Evolutionary conservation across 2,113 vertebrate species (phyloP).

Genomic region (Macaca nemestrina): DNA sequence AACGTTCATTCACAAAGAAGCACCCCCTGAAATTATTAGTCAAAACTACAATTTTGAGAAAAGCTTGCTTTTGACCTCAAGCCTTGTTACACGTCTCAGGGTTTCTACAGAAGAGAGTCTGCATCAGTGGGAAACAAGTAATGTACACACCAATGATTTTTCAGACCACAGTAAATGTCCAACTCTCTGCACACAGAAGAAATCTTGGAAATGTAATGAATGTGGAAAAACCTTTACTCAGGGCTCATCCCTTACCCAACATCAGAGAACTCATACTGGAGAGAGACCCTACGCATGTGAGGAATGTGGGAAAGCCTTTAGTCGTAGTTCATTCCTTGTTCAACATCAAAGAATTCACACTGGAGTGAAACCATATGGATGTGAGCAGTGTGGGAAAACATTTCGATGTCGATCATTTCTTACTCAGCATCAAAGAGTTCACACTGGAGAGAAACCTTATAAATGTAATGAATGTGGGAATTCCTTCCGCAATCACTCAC

Average conservation of each 20-base stretch:
- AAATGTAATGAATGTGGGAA: slow-evolving; percentile 60
- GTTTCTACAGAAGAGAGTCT: slow-evolving; percentile 69
- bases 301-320: slow-evolving; percentile 63
- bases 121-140: slow-evolving; percentile 35
- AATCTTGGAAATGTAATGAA: slow-evolving; percentile 45
- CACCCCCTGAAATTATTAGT: slow-evolving; percentile 19
- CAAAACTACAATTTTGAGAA: slow-evolving; percentile 62
- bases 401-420: slow-evolving; percentile 67
- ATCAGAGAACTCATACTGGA: slow-evolving; percentile 70
- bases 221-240: slow-evolving; percentile 69
- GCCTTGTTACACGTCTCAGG: slow-evolving; percentile 58
- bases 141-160: background rate
- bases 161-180: background rate
- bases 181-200: slow-evolving; percentile 18
- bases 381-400: slow-evolving; percentile 46
- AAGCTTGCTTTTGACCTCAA: slow-evolving; percentile 72
- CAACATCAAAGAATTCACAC: slow-evolving; percentile 62
- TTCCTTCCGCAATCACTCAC: slow-evolving; percentile 48
- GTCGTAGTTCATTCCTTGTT: slow-evolving; percentile 49
- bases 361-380: slow-evolving; percentile 45
- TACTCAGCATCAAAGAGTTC: slow-evolving; percentile 62
- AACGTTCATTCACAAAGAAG: slow-evolving; percentile 34
- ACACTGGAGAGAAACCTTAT: slow-evolving; percentile 65
- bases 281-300: slow-evolving; percentile 58
- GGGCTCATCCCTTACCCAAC: slow-evolving; percentile 56